Evolutionary conservation across 2,888 invertebrate genomes (phyloP).

Genomic region (Conops quadrifasciatus): DNA sequence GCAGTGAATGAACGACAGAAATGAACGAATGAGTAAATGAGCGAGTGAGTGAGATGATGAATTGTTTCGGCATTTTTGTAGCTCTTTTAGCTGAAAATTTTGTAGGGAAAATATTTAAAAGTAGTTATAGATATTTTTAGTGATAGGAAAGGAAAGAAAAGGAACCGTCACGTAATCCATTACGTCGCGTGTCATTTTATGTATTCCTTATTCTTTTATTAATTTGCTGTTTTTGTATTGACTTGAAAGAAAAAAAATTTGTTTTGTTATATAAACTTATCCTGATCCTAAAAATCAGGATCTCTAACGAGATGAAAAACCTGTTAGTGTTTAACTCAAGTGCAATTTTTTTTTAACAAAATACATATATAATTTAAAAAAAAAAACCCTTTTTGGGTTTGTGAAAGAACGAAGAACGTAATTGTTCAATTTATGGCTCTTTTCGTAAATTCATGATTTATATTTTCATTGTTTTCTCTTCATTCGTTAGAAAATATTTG

Average conservation of each 20-base stretch:
- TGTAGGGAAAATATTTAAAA: not conserved
- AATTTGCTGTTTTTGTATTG: not conserved
- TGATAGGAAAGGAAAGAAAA: not conserved
- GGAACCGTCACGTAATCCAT: not conserved
- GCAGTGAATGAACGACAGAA: not conserved
- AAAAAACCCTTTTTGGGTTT: no score
- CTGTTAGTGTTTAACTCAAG: not conserved
- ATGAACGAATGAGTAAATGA: slow-evolving; percentile 3
- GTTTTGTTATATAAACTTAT: no score
- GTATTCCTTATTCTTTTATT: not conserved
- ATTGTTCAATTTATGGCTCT: not conserved
- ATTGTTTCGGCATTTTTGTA: not conserved
- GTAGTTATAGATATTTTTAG: not conserved
- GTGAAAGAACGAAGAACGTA: no score
- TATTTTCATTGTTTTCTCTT: no score
- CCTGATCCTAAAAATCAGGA: not conserved
- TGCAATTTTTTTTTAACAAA: not conserved
- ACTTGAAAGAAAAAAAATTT: no score
- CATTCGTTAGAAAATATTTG: not conserved
- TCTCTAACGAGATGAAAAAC: no score
- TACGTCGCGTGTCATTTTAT: not conserved
- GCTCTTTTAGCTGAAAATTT: slow-evolving; percentile 6
- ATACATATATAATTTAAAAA: no score
- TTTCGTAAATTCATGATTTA: no score
- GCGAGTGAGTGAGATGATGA: not conserved